Conservation (phyloP, 2,888 invertebrate genomes). For the Drosophila cracens region DNA sequence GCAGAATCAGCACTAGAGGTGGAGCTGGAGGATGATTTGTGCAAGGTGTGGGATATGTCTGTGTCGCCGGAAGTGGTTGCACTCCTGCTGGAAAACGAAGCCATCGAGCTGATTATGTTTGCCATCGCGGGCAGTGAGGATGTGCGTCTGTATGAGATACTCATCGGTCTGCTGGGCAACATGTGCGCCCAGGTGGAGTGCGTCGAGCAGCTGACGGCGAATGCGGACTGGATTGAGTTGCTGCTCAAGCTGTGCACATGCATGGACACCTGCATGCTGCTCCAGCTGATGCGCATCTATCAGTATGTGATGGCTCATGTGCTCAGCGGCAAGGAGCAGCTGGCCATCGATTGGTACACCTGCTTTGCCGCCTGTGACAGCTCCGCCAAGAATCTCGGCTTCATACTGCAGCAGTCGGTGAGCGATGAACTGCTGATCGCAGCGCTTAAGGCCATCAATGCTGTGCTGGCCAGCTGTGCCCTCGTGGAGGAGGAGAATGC, state of each 20-base stretch:
- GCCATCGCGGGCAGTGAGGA: slow-evolving; percentile 88
- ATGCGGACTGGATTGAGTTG: slow-evolving; percentile 87
- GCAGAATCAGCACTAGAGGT: slow-evolving; percentile 71
- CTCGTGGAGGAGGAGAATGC: slow-evolving; percentile 73
- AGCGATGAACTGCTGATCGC: slow-evolving; percentile 87
- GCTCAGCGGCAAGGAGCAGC: slow-evolving; percentile 84
- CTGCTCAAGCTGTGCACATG: slow-evolving; percentile 87
- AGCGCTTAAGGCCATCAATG: slow-evolving; percentile 87
- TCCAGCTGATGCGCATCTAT: slow-evolving; percentile 90
- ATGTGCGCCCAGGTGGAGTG: slow-evolving; percentile 90
- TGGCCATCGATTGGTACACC: slow-evolving; percentile 84
- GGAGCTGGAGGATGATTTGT: slow-evolving; percentile 90
- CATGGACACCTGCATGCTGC: slow-evolving; percentile 90
- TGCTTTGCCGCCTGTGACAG: slow-evolving; percentile 85
- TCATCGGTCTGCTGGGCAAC: slow-evolving; percentile 93
- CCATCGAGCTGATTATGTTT: slow-evolving; percentile 86
- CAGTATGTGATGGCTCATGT: slow-evolving; percentile 86
- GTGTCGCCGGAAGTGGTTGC: slow-evolving; percentile 91
- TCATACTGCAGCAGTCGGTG: slow-evolving; percentile 91
- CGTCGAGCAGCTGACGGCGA: slow-evolving; percentile 86
- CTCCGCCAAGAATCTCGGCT: slow-evolving; percentile 88
- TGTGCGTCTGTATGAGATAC: slow-evolving; percentile 90
- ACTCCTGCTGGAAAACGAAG: slow-evolving; percentile 89
- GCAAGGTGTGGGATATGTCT: slow-evolving; percentile 94
- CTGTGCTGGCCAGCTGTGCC: slow-evolving; percentile 85